Evolutionary conservation across 2,888 invertebrate species (phyloP), one percentile per base, ranked within the genome.

Genomic region (Elgonia sp.): DNA sequence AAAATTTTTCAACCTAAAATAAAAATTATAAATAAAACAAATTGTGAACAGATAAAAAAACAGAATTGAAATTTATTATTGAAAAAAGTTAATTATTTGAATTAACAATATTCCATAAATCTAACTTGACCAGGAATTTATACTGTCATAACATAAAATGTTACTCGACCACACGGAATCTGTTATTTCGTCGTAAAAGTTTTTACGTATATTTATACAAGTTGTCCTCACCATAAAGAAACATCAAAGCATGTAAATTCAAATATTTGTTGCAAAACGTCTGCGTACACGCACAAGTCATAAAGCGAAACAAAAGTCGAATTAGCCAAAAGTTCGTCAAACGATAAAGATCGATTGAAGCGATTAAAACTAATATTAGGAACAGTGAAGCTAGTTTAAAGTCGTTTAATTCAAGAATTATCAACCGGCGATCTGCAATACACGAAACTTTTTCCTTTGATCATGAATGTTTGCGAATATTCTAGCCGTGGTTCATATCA

Each of bases 321-420:
- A 75, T 60, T 57, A 62, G 57, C 46, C 42, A 10, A 67, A 81
- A 82, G 63, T 53, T 81, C 12, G 29, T 39, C 21, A 63, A 16
- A 29, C 39, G 65, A 82, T 82, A 75, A 75, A 57, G 70, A 73
- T 73, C 73, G 67, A 75, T 82, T 72, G 37, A 57, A 42, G 46
- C 53, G 75, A 75, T 75, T 73, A 72, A 82, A 73, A 60, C 46
- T 82, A 75, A 57, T 75, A 82, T 82, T 67, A 82, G 65, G 57
- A 16, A 20, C 40, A 50, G 57, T 39, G 29, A 67, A 65, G 75
- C 67, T 53, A 46, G 72, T 60, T 81, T 62, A 57, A 73, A 82
- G 73, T 65, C 40, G 65, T 67, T 82, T 82, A 65, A 82, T 72
- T 82, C 57, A 42, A 20, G 67, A 65, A 82, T 82, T 75, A 82